phyloP scores from a whole-genome alignment of 2,797 vertebrate genomes.

The Sebastes variabilis region DNA sequence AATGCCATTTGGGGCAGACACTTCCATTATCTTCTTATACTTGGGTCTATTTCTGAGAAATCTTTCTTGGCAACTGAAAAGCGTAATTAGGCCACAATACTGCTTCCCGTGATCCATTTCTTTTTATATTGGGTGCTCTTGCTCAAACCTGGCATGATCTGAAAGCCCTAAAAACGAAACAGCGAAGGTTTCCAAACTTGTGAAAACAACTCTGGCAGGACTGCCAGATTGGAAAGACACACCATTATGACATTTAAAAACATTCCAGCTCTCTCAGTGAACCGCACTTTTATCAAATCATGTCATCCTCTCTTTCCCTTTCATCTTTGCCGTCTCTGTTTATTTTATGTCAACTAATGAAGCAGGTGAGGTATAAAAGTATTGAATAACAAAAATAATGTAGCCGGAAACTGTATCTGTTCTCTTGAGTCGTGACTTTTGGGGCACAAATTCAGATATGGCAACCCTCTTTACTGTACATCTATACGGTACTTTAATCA shows the following conservation, averaged over 20 bases:
- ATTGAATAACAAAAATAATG: neutral
- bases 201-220: constrained; percentile 40
- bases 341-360: constrained; percentile 7
- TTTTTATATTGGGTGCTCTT: constrained; percentile 34
- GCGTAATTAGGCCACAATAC: constrained; percentile 55
- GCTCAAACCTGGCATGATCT: constrained; percentile 53
- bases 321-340: neutral
- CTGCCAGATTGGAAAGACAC: constrained; percentile 12
- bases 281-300: neutral
- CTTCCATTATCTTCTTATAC: constrained; percentile 47
- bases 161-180: constrained; percentile 36
- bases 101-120: constrained; percentile 35
- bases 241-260: constrained; percentile 23
- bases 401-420: neutral
- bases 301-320: neutral
- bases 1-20: constrained; percentile 5
- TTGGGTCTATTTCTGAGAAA: constrained; percentile 48
- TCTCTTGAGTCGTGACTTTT: neutral
- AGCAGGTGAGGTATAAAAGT: neutral
- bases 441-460: neutral
- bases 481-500: neutral
- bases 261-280: neutral
- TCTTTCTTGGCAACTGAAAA: constrained; percentile 58
- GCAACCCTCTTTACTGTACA: neutral
- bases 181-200: constrained; percentile 41